Base-by-base conservation (phyloP, 2,888 invertebrate genomes). In the Mythimna vitellina region DNA sequence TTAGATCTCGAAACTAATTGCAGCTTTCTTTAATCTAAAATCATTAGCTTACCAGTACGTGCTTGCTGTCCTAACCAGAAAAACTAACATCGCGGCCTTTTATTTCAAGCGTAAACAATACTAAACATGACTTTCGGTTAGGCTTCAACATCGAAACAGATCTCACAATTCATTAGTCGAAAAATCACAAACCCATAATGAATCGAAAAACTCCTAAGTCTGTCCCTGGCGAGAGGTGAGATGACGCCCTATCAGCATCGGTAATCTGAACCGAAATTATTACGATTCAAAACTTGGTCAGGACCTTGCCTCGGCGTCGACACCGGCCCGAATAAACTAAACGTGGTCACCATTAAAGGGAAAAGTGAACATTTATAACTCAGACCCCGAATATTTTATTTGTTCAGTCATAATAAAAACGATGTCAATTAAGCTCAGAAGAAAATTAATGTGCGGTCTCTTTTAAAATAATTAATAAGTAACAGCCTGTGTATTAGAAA, bases 231-330 rank as follows among this genome's bases (percentile, higher is more conserved):
- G 79, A 82, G 91, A 96, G 94, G 95, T 94, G 96, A 95, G 95
- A 96, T 95, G 95, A 94, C 91, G 89, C 92, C 92, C 94, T 96
- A 96, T 96, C 96, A 88, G 91, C 85, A 86, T 83, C 88, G 92
- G 96, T 96, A 96, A 96, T 96, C 96, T 95, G 94, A 96, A 90
- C 93, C 94, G 95, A 94, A 96, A 96, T 96, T 96, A 96, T 96
- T 96, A 96, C 95, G 94, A 96, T 94, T 95, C 94, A 94, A 94
- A 96, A 96, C 94, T 96, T 96, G 95, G 95, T 93, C 94, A 95
- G 93, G 93, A 93, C 92, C 94, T 94, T 93, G 93, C 89, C 80
- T 86, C 87, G 85, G 81, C 88, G 88, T 89, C 87, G 87, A 84
- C 88, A 87, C 81, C 88, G 89, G 92, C 92, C 92, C 92, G 91